Base-by-base conservation (phyloP, 2,888 invertebrate genomes). In the Aspidiotus destructor region DNA sequence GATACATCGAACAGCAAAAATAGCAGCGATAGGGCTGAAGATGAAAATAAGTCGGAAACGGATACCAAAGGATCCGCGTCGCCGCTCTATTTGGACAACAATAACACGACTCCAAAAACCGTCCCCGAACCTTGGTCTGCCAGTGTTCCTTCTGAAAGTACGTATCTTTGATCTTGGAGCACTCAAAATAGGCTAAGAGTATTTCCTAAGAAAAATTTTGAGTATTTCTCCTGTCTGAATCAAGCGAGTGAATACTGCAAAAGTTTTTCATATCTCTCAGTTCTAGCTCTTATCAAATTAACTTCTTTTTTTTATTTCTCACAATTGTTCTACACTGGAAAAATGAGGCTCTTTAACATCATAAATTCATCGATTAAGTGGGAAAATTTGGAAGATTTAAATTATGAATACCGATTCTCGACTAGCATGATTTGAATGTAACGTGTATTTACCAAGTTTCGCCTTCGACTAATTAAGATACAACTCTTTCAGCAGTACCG, bases 81-180 rank as follows among this genome's bases (percentile, higher is more conserved):
- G 7, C 52, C 65, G 8, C 42, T 57, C 8, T 65, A 65, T 48
- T 58, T 58, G 65, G 60, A 60, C 17, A 58, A 48, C 28, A 63
- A 54, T 54, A 41, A n/a, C 28, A 17, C 44, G 6, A n/a, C 17
- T 44, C 28, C 58, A 11, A 48, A 58, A 44, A 58, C 42, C 28
- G 48, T 48, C n/a, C 13, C 57, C 17, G 58, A 65, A 28, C 40
- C 65, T 7, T 65, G 65, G 65, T 8, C 17, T 44, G n/a, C 61
- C 10, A 61, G 10, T 15, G 41, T 61, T 61, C 61, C 41, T 41
- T n/a, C 41, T 42, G 61, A 61, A n/a, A 3, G 61, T 61, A 61
- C 15, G 61, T 61, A 42, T 15, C 3, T 10, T 28, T 5, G 28
- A 28, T 28, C 1, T 28, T 28, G 28, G 28, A 28, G 28, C 28